phyloP scores from a whole-genome alignment of 2,797 vertebrate genomes.

The Argentina silus region DNA sequence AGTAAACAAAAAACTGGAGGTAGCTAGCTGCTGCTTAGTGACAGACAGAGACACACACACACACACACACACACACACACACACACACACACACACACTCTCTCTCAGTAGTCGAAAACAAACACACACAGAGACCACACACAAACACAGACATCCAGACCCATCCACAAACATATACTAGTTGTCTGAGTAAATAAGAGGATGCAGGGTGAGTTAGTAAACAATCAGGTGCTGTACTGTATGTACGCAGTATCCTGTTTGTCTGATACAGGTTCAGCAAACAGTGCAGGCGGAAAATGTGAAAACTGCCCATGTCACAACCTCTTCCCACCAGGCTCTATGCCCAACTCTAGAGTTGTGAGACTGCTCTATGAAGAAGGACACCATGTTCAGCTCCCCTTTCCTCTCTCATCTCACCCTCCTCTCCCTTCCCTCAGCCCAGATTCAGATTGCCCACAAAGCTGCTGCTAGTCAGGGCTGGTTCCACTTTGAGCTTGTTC shows the following conservation, averaged over 20 bases:
- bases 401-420: slow-evolving; percentile 12
- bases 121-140: slow-evolving; percentile 60
- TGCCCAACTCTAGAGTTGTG: slow-evolving; percentile 48
- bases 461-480: slow-evolving; percentile 40
- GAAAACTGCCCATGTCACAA: background rate
- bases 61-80: slow-evolving; percentile 47
- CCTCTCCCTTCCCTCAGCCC: slow-evolving; percentile 34
- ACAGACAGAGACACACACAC: slow-evolving; percentile 53
- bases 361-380: slow-evolving; percentile 52
- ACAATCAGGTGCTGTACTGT: slow-evolving; percentile 6
- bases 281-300: background rate
- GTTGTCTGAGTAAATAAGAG: slow-evolving; percentile 52
- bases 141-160: slow-evolving; percentile 46
- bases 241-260: slow-evolving; percentile 22
- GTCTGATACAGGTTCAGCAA: slow-evolving; percentile 1
- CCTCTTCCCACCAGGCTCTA: slow-evolving; percentile 32
- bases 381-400: slow-evolving; percentile 36
- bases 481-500: slow-evolving; percentile 34
- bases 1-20: slow-evolving; percentile 61
- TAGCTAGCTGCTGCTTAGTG: slow-evolving; percentile 13
- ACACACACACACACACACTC: slow-evolving; percentile 49
- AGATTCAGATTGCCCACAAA: slow-evolving; percentile 45
- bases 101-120: slow-evolving; percentile 54
- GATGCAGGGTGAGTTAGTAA: background rate
- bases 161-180: slow-evolving; percentile 34